These are phyloP conservation scores for Dascillus cervinus DNA, from an alignment of 2,888 invertebrate species.

Conservation along the genomic window DNA sequence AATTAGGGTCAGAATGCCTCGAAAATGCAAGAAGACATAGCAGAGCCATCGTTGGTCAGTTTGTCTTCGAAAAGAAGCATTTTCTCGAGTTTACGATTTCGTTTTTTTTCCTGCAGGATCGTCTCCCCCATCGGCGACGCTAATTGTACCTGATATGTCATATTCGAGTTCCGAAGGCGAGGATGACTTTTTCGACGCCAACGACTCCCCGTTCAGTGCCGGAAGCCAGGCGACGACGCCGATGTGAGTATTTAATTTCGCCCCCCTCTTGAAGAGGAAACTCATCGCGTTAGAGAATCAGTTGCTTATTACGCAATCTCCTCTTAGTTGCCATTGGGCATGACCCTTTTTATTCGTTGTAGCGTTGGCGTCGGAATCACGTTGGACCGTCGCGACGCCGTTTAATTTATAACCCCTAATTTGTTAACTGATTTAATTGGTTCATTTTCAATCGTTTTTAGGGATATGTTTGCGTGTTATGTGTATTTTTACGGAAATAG, in stretches of 20 bases:
- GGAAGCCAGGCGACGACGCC: slow-evolving; percentile 42
- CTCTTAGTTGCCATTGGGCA: too few relatives aligned
- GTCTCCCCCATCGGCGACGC: slow-evolving; percentile 56
- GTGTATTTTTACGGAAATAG: too few relatives aligned
- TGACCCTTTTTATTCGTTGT: too few relatives aligned
- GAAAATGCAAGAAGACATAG: slow-evolving; percentile 42
- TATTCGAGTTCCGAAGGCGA: slow-evolving; percentile 97
- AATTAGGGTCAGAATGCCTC: slow-evolving; percentile 56
- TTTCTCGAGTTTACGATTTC: too few relatives aligned
- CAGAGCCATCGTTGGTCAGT: slow-evolving; percentile 31
- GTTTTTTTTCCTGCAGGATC: too few relatives aligned
- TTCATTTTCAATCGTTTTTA: too few relatives aligned
- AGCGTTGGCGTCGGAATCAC: slow-evolving; percentile 10
- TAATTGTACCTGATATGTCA: slow-evolving; percentile 81
- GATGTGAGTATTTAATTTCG: slow-evolving; percentile 22
- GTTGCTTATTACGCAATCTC: too few relatives aligned
- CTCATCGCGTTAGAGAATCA: too few relatives aligned
- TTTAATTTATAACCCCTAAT: slow-evolving; percentile 13
- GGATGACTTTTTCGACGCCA: slow-evolving; percentile 91
- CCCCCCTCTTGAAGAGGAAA: too few relatives aligned
- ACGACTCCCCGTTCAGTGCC: slow-evolving; percentile 56
- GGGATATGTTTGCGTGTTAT: too few relatives aligned
- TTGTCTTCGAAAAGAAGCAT: too few relatives aligned
- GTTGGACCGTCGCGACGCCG: slow-evolving; percentile 15
- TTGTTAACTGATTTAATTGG: too few relatives aligned